Conservation (phyloP, 2,113 vertebrate genomes). For the Vanacampus margaritifer region DNA sequence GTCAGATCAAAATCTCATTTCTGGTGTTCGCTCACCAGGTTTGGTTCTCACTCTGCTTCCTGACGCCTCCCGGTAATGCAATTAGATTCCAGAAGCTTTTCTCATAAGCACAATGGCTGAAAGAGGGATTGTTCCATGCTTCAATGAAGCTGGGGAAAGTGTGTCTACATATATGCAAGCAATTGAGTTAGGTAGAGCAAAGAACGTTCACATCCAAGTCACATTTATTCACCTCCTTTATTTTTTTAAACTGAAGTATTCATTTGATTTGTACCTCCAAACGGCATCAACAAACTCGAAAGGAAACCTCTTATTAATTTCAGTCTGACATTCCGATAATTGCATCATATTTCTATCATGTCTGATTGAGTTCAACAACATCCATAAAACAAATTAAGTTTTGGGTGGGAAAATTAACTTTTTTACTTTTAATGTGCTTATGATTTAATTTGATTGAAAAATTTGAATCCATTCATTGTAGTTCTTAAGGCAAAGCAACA, state of each 20-base stretch:
- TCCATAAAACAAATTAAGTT: too few species aligned
- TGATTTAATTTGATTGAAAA: too few species aligned
- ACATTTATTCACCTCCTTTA: neutral
- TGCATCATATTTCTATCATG: too few species aligned
- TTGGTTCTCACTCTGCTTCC: constrained; percentile 29
- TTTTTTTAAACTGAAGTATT: neutral
- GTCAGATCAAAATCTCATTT: constrained; percentile 71
- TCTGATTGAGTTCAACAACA: too few species aligned
- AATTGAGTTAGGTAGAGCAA: constrained; percentile 49
- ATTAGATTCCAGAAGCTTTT: constrained; percentile 72
- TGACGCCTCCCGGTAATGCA: constrained; percentile 62
- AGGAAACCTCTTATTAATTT: too few species aligned
- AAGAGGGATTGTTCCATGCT: constrained; percentile 60
- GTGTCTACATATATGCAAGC: constrained; percentile 27
- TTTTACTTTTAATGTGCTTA: too few species aligned
- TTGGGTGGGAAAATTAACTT: too few species aligned
- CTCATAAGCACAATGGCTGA: constrained; percentile 55
- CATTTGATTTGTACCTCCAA: neutral
- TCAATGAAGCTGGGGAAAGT: constrained; percentile 45
- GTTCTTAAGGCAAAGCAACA: too few species aligned
- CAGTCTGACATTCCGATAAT: too few species aligned
- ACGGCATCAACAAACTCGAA: too few species aligned
- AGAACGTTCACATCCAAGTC: constrained; percentile 23
- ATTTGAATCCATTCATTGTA: too few species aligned
- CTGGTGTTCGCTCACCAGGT: constrained; percentile 41